A percentile compares a stretch with the other conserved stretches of the same genome.
Evolutionary conservation across 2,888 invertebrate genomes (phyloP).

Genomic region (Octodonta nipae): DNA sequence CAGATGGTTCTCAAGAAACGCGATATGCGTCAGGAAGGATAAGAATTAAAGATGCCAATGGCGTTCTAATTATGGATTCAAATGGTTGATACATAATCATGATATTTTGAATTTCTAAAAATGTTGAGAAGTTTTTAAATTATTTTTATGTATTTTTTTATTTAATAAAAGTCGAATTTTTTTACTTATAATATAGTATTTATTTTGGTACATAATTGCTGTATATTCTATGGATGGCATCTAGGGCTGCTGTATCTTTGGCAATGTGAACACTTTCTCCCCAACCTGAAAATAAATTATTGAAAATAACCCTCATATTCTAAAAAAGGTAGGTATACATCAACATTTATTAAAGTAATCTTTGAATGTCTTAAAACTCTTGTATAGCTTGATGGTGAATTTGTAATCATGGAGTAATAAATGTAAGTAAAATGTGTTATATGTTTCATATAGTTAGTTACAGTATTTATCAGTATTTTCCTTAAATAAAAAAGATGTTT

Average conservation of each 20-base stretch:
- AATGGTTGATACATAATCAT: conserved; percentile 6
- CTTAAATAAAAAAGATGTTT: too few species aligned
- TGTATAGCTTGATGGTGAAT: too few species aligned
- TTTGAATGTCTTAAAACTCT: too few species aligned
- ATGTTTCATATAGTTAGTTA: too few species aligned
- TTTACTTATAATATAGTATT: conserved; percentile 4
- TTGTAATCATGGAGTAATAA: too few species aligned
- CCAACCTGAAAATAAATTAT: conserved; percentile 55
- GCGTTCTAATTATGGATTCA: conserved; percentile 67
- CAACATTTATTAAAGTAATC: too few species aligned
- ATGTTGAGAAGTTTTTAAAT: neutral
- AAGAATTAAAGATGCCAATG: conserved; percentile 72
- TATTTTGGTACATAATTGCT: conserved; percentile 7
- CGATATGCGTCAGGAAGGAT: conserved; percentile 80
- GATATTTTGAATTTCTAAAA: conserved; percentile 2
- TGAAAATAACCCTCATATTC: too few species aligned
- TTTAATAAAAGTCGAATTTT: too few species aligned
- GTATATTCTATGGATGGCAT: conserved; percentile 51
- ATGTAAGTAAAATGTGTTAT: too few species aligned
- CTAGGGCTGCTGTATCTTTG: conserved; percentile 77
- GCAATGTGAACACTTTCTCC: conserved; percentile 76
- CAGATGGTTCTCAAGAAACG: conserved; percentile 84
- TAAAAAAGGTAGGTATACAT: too few species aligned
- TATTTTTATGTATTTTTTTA: conserved; percentile 1
- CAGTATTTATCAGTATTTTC: too few species aligned